A percentile compares a stretch with the other conserved stretches of the same genome.
phyloP scores from a whole-genome alignment of 1,140 invertebrate species.

The Lethrus apterus region DNA sequence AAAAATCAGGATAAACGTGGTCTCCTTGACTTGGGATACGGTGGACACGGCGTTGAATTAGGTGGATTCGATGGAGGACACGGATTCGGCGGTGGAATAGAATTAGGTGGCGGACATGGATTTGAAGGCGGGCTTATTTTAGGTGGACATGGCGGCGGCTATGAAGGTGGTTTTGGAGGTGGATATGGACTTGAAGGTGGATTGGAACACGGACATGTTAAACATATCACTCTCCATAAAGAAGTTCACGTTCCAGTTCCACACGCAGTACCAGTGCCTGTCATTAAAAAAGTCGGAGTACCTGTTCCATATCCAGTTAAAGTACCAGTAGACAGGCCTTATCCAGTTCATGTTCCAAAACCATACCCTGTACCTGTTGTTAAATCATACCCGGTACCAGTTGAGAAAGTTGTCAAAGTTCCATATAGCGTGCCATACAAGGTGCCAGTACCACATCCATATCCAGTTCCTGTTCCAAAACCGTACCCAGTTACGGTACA shows the following conservation, averaged over 20 bases:
- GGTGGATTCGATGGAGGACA: conserved; percentile 13
- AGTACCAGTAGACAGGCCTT: conserved; percentile 30
- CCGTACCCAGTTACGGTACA: conserved; percentile 51
- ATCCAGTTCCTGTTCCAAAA: conserved; percentile 47
- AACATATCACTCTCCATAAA: conserved; percentile 31
- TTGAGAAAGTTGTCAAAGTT: conserved; percentile 47
- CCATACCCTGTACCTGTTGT: conserved; percentile 39
- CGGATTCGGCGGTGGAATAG: conserved; percentile 10
- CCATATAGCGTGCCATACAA: conserved; percentile 31
- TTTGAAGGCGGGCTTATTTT: conserved; percentile 13
- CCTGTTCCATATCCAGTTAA: conserved; percentile 29
- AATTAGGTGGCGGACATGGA: conserved; percentile 15
- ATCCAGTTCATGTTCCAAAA: conserved; percentile 27
- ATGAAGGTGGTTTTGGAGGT: too few relatives aligned
- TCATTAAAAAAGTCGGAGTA: conserved; percentile 33
- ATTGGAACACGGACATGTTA: conserved; percentile 18
- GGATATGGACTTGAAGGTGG: conserved; percentile 14
- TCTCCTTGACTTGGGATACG: conserved; percentile 9
- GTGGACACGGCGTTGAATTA: neutral
- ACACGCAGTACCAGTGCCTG: conserved; percentile 28
- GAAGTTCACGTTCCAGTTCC: conserved; percentile 28
- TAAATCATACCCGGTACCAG: conserved; percentile 46
- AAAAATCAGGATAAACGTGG: conserved; percentile 16
- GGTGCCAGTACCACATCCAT: conserved; percentile 28
- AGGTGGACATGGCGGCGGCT: conserved; percentile 14